A percentile compares a stretch with the other conserved stretches of the same genome.
These are phyloP conservation scores for Aproaerema taeniolella DNA, from an alignment of 2,888 invertebrate genomes.

Conservation along the genomic window DNA sequence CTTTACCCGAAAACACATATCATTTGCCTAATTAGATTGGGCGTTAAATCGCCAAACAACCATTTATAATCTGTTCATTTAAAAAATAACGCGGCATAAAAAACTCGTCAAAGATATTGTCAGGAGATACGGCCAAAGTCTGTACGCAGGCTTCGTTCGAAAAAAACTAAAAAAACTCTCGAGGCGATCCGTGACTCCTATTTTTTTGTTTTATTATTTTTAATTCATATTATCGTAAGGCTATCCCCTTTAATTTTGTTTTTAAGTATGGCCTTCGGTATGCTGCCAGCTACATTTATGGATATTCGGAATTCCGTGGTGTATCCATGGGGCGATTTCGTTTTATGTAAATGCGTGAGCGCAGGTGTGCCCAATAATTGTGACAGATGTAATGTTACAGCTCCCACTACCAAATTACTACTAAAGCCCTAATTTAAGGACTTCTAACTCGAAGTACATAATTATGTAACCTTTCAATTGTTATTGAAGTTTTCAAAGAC, in stretches of 20 bases:
- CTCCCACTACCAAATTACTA: slow-evolving; percentile 9
- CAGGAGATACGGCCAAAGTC: slow-evolving; percentile 64
- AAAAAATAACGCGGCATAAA: slow-evolving; percentile 73
- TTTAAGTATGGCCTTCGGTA: slow-evolving; percentile 75
- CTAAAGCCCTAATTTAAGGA: no score
- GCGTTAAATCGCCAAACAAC: slow-evolving; percentile 77
- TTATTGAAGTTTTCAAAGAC: no score
- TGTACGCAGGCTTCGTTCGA: slow-evolving; percentile 68
- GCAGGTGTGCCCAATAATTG: slow-evolving; percentile 26
- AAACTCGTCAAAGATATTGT: slow-evolving; percentile 77
- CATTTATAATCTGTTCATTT: slow-evolving; percentile 77
- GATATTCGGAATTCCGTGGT: slow-evolving; percentile 72
- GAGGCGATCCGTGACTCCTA: slow-evolving; percentile 76
- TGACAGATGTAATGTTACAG: slow-evolving; percentile 17
- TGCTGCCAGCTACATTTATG: slow-evolving; percentile 75
- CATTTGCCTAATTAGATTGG: slow-evolving; percentile 77
- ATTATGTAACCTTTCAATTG: no score
- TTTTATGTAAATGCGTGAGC: slow-evolving; percentile 63
- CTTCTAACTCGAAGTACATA: no score
- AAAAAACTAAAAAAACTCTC: slow-evolving; percentile 69
- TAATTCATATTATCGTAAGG: slow-evolving; percentile 77
- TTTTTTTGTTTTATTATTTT: slow-evolving; percentile 77
- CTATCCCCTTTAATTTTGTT: slow-evolving; percentile 78
- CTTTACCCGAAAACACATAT: slow-evolving; percentile 69
- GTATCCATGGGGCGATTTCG: slow-evolving; percentile 60